phyloP scores from a whole-genome alignment of 2,888 invertebrate species.

The Hypercompe scribonia region DNA sequence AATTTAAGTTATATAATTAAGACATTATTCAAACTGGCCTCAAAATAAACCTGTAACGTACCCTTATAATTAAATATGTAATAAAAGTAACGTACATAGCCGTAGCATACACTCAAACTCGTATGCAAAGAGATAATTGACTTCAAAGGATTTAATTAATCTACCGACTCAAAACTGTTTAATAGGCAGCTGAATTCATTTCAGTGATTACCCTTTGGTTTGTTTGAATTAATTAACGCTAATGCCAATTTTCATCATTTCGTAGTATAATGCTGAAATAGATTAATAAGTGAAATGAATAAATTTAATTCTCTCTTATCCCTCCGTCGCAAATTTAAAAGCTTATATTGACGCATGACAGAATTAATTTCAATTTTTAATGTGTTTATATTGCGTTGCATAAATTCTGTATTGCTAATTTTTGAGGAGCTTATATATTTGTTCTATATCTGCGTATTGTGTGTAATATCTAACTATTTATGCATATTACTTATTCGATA shows the following conservation, averaged over 20 bases:
- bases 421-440: no score
- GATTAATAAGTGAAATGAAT: conserved; percentile 2
- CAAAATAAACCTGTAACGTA: not conserved
- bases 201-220: conserved; percentile 27
- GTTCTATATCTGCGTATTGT: no score
- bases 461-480: no score
- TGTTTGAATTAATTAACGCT: conserved; percentile 35
- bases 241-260: conserved; percentile 29
- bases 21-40: not conserved
- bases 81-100: not conserved
- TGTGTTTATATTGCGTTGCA: not conserved
- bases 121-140: conserved; percentile 5
- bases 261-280: conserved; percentile 14
- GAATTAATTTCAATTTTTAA: not conserved
- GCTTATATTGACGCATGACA: not conserved
- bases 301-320: conserved; percentile 21
- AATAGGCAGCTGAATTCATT: conserved; percentile 22
- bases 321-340: conserved; percentile 2
- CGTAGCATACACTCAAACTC: not conserved
- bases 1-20: not conserved
- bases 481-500: no score
- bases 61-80: not conserved
- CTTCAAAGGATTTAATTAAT: conserved; percentile 18
- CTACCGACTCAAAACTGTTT: conserved; percentile 20
- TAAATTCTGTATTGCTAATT: no score